Evolutionary conservation across 2,113 vertebrate genomes (phyloP), one percentile per base, ranked within the genome.

Genomic region (Scomber colias): DNA sequence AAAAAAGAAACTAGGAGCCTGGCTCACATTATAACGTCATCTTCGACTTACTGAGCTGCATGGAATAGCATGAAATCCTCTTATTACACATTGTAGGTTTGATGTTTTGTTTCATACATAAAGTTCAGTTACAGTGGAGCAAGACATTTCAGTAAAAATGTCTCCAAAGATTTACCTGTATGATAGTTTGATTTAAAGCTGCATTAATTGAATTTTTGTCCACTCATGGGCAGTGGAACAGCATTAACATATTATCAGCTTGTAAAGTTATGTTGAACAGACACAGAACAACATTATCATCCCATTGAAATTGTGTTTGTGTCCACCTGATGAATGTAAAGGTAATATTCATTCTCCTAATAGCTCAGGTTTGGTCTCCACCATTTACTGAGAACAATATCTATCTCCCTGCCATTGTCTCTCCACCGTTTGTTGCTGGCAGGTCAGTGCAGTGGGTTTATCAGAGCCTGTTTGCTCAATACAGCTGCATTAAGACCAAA

Each of bases 401-500:
- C 0, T 27, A 3, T 10, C 14, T n/a, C 24, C 19, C 48, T 40
- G 50, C 7, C 35, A 2, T 40, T 40, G 8, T 40, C 35, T 7
- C 7, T 40, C 35, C 35, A 40, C 7, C 35, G 9, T 40, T 7
- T 40, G 35, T 7, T 40, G 35, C 35, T 40, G 35, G 35, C 6
- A 40, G 35, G 35, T 40, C 7, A 2, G 8, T 40, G 9, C 35
- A 40, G 35, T 7, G 35, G 35, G 6, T 40, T 40, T 40, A 40
- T 40, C 35, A 40, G 35, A 40, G 35, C 35, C 2, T 40, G 35
- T 40, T 40, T 48, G 17, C 9, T 57, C 24, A 46, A n/a, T 63
- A 46, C 59, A 24, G 1, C 0, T 55, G 45, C 54, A 2, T 1
- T 15, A 24, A 79, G 71, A 65, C 65, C 71, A 77, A 81, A 81